Evolutionary conservation across 2,888 invertebrate species (phyloP).

Genomic region (Melieria picta): DNA sequence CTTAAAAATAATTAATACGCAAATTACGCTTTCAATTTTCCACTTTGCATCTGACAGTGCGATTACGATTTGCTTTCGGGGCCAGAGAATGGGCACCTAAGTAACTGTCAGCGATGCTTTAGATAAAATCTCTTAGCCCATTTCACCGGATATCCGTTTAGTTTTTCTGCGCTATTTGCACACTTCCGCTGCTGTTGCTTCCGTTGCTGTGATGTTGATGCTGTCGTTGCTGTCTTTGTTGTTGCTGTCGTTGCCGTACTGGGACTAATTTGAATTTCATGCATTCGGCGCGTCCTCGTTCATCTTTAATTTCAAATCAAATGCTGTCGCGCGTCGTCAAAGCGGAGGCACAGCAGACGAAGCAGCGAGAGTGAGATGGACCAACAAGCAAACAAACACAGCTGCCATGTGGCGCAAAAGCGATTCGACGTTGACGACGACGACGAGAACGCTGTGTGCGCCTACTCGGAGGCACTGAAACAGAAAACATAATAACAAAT

Average conservation of each 20-base stretch:
- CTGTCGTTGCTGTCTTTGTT: not conserved
- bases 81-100: no score
- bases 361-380: not conserved
- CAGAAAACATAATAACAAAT: conserved; percentile 32
- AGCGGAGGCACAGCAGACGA: not conserved
- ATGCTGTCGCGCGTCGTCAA: not conserved
- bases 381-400: not conserved
- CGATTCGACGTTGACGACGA: not conserved
- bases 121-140: not conserved
- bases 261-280: conserved; percentile 9
- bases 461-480: conserved; percentile 22
- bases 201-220: not conserved
- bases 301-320: conserved; percentile 15
- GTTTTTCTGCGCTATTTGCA: conserved; percentile 3
- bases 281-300: not conserved
- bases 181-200: not conserved
- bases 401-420: no score
- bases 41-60: no score
- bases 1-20: no score
- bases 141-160: conserved; percentile 19
- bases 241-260: not conserved
- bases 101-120: not conserved
- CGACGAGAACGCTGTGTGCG: not conserved
- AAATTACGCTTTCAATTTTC: no score
- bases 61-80: no score